Percentiles rank a stretch among this genome's conserved stretches.
phyloP scores from a whole-genome alignment of 2,888 invertebrate genomes.

The Melipona beecheii region DNA sequence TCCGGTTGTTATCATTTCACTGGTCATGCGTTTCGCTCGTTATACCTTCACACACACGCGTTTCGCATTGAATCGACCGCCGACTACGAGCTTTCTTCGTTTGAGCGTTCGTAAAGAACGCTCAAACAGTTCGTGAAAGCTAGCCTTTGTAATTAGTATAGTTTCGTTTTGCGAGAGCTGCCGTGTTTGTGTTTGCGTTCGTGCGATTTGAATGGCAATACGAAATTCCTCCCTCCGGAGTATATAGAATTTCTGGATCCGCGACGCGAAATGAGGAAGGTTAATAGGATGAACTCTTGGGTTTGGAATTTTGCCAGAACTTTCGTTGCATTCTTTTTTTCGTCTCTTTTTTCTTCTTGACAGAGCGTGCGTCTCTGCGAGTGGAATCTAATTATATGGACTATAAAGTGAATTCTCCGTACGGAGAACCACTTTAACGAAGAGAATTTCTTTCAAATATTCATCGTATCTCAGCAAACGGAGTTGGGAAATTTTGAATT shows the following conservation, averaged over 20 bases:
- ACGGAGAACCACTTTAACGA: background rate
- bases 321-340: background rate
- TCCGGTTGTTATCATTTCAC: background rate
- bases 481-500: background rate
- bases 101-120: background rate
- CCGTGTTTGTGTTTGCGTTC: background rate
- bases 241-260: background rate
- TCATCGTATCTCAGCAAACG: too few relatives aligned
- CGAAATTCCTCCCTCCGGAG: background rate
- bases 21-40: background rate
- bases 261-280: background rate
- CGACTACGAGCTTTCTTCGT: background rate
- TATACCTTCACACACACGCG: background rate
- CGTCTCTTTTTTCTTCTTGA: too few relatives aligned
- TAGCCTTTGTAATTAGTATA: background rate
- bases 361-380: background rate
- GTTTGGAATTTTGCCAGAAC: background rate
- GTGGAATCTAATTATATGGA: too few relatives aligned
- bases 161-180: background rate
- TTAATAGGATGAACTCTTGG: background rate
- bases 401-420: background rate
- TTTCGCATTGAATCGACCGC: constrained; percentile 15
- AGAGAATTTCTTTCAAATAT: background rate
- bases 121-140: background rate
- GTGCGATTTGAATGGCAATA: background rate